These are phyloP conservation scores for Poeciliopsis paucimaculata DNA, from an alignment of 2,797 vertebrate genomes.

Conservation along the genomic window DNA sequence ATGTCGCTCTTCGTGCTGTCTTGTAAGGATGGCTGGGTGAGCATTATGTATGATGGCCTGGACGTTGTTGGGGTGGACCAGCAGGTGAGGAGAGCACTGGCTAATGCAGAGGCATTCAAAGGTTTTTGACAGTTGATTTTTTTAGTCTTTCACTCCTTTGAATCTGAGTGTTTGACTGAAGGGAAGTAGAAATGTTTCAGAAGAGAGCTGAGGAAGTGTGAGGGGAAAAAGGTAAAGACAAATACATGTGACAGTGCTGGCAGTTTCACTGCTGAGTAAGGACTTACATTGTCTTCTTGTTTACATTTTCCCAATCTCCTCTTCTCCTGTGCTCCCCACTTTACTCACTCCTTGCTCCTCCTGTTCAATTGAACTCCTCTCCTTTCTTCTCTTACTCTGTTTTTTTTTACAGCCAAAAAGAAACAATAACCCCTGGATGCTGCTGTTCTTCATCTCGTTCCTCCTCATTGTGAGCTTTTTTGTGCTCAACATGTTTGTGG, in stretches of 20 bases:
- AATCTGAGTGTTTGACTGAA: slow-evolving; percentile 46
- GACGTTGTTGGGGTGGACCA: slow-evolving; percentile 92
- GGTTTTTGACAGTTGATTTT: slow-evolving; percentile 15
- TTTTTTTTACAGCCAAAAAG: slow-evolving; percentile 82
- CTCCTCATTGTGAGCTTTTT: slow-evolving; percentile 99
- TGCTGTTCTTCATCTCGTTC: slow-evolving; percentile 98
- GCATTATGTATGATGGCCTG: slow-evolving; percentile 96
- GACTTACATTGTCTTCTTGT: slow-evolving; percentile 66
- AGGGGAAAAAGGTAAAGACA: slow-evolving; percentile 43
- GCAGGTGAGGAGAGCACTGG: slow-evolving; percentile 81
- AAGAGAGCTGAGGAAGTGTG: slow-evolving; percentile 27
- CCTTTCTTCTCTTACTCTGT: slow-evolving; percentile 1
- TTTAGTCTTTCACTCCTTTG: slow-evolving; percentile 34
- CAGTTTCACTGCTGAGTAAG: slow-evolving; percentile 72
- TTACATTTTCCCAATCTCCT: slow-evolving; percentile 50
- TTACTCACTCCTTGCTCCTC: slow-evolving; percentile 39
- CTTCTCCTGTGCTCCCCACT: slow-evolving; percentile 23
- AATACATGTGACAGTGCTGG: slow-evolving; percentile 64
- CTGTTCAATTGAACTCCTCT: slow-evolving; percentile 21
- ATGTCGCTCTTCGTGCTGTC: slow-evolving; percentile 97
- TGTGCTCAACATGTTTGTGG: slow-evolving; percentile 98
- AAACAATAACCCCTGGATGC: slow-evolving; percentile 98
- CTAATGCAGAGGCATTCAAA: slow-evolving; percentile 6
- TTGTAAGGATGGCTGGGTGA: slow-evolving; percentile 97
- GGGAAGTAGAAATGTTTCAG: slow-evolving; percentile 41